Base-by-base conservation (phyloP, 2,113 vertebrate species). In the Acanthisitta chloris region DNA sequence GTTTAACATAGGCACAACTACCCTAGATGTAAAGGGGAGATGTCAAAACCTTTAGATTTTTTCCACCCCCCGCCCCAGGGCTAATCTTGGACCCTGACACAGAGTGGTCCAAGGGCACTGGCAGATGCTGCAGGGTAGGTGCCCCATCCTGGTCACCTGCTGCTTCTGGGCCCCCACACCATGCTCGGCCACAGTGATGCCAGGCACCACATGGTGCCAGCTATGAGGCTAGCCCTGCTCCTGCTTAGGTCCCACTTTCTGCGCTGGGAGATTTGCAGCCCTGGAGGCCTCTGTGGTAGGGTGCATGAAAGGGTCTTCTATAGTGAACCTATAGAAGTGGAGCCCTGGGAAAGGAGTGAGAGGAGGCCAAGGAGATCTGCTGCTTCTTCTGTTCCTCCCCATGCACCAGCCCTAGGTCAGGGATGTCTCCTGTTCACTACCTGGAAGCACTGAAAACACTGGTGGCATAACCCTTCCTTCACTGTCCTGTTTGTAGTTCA, bases 21-120 rank as follows among this genome's bases (percentile, higher is more conserved):
- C 38, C 34, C 34, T 74, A 6, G 2, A 38, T 61, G 12, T 57
- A 69, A 86, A 83, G 5, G 14, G 18, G 34, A 92, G 12, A n/a
- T 58, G 17, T 57, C 31, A 81, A 73, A 91, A 46, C 9, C 6
- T 54, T 42, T 55, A 36, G 10, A 4, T 61, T 29, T 88, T 83
- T 45, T 87, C 33, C 38, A 2, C 9, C 12, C 1, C 3, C 7
- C n/a, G n/a, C n/a, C 10, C 0, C 36, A 6, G 3, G 18, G 16
- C 70, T 70, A 91, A 89, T 59, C 33, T 81, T 51, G 51, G 24
- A n/a, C n/a, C 25, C 8, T 54, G 52, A 55, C 33, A 67, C 14
- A 70, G 33, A 64, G 28, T 4, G 1, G 15, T 33, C 14, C 25
- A 51, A 90, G 51, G 33, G 25, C 29, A 48, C 2, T 12, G 46